phyloP scores from a whole-genome alignment of 2,888 invertebrate species.

The Neria commutata region DNA sequence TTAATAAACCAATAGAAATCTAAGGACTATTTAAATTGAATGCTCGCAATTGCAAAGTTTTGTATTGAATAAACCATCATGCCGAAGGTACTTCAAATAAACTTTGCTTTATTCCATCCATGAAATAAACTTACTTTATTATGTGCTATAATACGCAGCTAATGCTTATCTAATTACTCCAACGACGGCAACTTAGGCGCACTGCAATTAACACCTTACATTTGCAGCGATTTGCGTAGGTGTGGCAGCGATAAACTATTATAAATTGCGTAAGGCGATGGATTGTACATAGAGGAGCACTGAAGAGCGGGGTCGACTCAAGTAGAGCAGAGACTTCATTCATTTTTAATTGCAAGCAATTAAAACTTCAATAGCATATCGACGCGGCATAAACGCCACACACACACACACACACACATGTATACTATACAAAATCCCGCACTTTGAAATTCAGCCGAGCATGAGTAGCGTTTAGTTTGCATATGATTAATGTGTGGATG shows the following conservation, averaged over 20 bases:
- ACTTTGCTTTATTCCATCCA: no score
- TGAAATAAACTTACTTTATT: no score
- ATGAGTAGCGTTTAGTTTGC: no score
- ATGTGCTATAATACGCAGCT: neutral
- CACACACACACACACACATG: slow-evolving; percentile 17
- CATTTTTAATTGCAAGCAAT: slow-evolving; percentile 58
- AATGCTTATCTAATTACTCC: neutral
- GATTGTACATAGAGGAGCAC: neutral
- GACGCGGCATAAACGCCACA: neutral
- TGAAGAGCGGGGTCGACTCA: neutral
- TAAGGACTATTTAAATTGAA: no score
- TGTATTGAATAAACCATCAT: no score
- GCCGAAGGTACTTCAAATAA: no score
- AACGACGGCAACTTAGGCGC: slow-evolving; percentile 13
- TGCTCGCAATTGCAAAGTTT: no score
- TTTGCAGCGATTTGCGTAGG: slow-evolving; percentile 29
- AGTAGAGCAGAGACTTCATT: slow-evolving; percentile 30
- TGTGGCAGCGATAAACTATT: no score
- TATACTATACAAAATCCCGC: slow-evolving; percentile 6
- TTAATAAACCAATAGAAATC: no score
- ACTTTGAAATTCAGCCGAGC: no score
- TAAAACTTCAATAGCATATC: slow-evolving; percentile 46
- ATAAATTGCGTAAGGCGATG: neutral
- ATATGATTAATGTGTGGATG: no score
- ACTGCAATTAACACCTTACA: slow-evolving; percentile 32